Conservation (phyloP, 2,113 vertebrate species). For the Bothrops jararaca region DNA sequence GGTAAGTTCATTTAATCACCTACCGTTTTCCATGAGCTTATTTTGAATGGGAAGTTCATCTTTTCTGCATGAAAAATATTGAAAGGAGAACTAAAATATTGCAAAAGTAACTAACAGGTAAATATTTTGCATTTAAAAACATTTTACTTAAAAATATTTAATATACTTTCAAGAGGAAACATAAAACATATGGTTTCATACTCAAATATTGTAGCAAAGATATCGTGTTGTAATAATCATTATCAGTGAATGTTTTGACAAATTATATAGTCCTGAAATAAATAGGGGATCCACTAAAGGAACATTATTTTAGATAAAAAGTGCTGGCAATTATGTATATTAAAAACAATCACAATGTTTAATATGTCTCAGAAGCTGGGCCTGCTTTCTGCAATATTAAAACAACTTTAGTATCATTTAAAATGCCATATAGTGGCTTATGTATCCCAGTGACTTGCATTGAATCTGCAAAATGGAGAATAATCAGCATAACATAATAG, state of each 20-base stretch:
- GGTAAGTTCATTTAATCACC: background rate
- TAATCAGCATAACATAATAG: background rate
- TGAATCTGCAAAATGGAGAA: background rate
- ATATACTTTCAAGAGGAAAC: background rate
- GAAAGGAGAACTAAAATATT: slow-evolving; percentile 35
- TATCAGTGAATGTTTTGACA: background rate
- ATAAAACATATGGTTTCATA: background rate
- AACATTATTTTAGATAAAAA: background rate
- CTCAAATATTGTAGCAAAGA: background rate
- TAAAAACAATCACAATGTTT: background rate
- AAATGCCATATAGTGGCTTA: background rate
- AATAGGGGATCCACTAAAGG: background rate
- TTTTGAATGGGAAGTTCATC: slow-evolving; percentile 41
- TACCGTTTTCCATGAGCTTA: slow-evolving; percentile 62
- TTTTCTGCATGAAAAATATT: slow-evolving; percentile 26
- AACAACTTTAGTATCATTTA: background rate
- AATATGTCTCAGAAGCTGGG: background rate
- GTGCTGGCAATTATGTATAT: background rate
- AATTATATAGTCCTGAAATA: background rate
- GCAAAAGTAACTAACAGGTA: background rate
- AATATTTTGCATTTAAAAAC: background rate
- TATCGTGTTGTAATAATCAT: background rate
- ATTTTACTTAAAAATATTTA: background rate
- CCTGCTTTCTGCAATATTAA: background rate
- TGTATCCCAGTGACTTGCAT: background rate